Base-by-base conservation (phyloP, 2,888 invertebrate species). In the Aphodius granarius region DNA sequence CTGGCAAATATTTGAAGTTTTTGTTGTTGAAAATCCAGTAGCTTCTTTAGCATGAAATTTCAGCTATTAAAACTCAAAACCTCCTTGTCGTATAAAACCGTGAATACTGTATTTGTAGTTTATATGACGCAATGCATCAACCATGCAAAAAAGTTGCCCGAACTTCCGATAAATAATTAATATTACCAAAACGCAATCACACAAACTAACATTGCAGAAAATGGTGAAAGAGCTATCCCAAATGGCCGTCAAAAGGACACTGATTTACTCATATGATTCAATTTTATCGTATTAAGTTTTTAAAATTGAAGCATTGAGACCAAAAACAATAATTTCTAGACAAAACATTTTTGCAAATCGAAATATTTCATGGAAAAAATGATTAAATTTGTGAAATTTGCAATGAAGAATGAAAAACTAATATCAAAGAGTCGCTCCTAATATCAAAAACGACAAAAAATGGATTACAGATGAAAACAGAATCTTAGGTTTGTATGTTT, bases 121-220 rank as follows among this genome's bases (percentile, higher is more conserved):
- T n/a, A 66, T 66, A 17, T 16, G 18, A 68, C 18, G 43, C 13
- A 2, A 43, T 43, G 43, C 43, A 43, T 43, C 43, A 43, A 2
- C 43, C 43, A 43, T 43, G 43, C 43, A 13, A 43, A 43, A 43
- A 43, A 43, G 43, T 43, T 43, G 43, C 43, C 43, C 43, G 43
- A 43, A 43, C 13, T 43, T 43, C 43, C 43, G 43, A 43, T 43
- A 43, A 43, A 19, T 70, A 74, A 43, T 16, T 63, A 13, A 63
- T n/a, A n/a, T n/a, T n/a, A n/a, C n/a, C 71, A 73, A 21, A 74
- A 76, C 64, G 68, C 77, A 77, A 74, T 75, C 75, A 77, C 77
- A 77, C 77, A 75, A 72, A 75, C 74, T 77, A 75, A 75, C 75
- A 75, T 73, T 71, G 73, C 22, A 77, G 63, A 63, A 73, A 63